These are phyloP conservation scores for Cephus cinctus DNA, from an alignment of 1,140 invertebrate genomes.

Conservation along the genomic window DNA sequence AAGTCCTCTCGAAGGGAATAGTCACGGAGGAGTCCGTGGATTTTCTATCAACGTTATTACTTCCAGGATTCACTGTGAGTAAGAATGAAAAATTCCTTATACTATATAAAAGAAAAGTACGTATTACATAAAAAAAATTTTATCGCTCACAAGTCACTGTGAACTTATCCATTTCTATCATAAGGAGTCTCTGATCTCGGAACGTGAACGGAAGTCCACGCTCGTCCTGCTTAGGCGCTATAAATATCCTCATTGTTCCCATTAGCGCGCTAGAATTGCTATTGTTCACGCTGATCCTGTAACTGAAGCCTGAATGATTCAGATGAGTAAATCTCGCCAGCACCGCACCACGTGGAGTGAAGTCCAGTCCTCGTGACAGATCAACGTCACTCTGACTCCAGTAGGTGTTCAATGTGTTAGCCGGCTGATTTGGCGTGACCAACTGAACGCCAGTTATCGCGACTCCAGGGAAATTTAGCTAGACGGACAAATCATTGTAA, in stretches of 20 bases:
- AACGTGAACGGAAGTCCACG: conserved; percentile 63
- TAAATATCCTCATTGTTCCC: conserved; percentile 76
- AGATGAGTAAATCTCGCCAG: conserved; percentile 73
- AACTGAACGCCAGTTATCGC: conserved; percentile 59
- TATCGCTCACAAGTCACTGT: conserved; percentile 61
- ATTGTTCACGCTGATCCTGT: conserved; percentile 66
- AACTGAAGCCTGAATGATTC: conserved; percentile 68
- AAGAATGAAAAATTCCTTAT: conserved; percentile 7
- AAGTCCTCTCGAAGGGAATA: conserved; percentile 71
- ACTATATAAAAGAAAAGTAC: background rate
- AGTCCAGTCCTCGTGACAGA: conserved; percentile 73
- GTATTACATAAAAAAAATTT: background rate
- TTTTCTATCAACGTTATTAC: conserved; percentile 62
- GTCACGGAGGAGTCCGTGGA: conserved; percentile 70
- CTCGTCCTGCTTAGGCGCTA: conserved; percentile 71
- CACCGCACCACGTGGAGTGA: conserved; percentile 68
- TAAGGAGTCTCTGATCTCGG: conserved; percentile 66
- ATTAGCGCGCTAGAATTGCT: conserved; percentile 54
- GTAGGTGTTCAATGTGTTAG: conserved; percentile 64
- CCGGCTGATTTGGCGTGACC: conserved; percentile 43
- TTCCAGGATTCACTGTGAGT: conserved; percentile 61
- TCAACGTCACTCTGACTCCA: conserved; percentile 77
- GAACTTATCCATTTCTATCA: conserved; percentile 80
- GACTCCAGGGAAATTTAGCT: conserved; percentile 67
- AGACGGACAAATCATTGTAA: conserved; percentile 11